Base-by-base conservation (phyloP, 2,888 invertebrate species). In the Acanthacorydalis orientalis region DNA sequence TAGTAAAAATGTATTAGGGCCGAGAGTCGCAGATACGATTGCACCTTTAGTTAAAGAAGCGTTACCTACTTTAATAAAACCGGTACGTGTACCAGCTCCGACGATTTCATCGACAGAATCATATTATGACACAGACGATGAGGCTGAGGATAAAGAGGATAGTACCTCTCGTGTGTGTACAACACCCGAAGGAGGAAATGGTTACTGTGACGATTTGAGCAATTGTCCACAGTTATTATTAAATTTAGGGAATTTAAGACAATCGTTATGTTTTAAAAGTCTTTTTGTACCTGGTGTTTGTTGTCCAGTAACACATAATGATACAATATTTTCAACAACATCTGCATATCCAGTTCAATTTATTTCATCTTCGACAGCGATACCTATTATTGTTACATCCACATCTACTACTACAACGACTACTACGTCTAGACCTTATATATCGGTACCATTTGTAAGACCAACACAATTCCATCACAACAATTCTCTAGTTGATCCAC, bases 281-380 rank as follows among this genome's bases (percentile, higher is more conserved):
- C 70, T 91, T 1, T 90, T 91, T 58, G 85, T 88, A 2, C 92
- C 92, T 1, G 92, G 92, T 1, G 91, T 92, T 2, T 92, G 92
- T 60, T 92, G 92, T 63, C 91, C 91, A 0, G 55, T 64, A 8
- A 65, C 70, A 56, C 70, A 69, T 56, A 68, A 60, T 1, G 58
- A 68, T 4, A 60, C 65, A n/a, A 58, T 46, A 64, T 4, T 23
- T 15, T 16, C 49, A 45, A 44, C 49, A 33, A 66, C 59, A 23
- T 67, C 69, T 7, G 56, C 65, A 1, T 46, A 66, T 2, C 54
- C 64, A 0, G 64, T 69, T 1, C 68, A 69, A 0, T 66, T 60
- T 49, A 68, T 66, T 38, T 68, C 70, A 34, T 31, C 1, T 70
- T 70, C 0, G 67, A 65, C 53, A 55, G 69, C 49, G 60, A 68